Percentiles rank a stretch among this genome's conserved stretches.
Conservation (phyloP, 2,113 vertebrate genomes). For the Mugil cephalus region DNA sequence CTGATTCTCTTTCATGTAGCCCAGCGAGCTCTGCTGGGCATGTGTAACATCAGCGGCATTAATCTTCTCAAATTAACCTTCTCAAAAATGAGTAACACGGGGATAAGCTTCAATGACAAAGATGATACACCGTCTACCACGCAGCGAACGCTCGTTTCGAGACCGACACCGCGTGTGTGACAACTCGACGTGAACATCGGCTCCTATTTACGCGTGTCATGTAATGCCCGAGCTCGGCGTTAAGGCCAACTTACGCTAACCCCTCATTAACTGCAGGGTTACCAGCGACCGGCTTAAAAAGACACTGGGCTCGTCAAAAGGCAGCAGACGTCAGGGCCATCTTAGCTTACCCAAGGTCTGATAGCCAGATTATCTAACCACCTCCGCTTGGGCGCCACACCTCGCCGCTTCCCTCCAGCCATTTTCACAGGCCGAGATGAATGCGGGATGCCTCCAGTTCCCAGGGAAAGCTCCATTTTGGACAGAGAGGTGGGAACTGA, state of each 20-base stretch:
- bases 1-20: constrained; percentile 24
- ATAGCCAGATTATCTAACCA: constrained; percentile 64
- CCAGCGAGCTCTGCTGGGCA: background rate
- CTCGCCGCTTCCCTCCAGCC: constrained; percentile 51
- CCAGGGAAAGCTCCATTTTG: constrained; percentile 51
- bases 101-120: constrained; percentile 30
- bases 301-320: constrained; percentile 52
- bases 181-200: constrained; percentile 22
- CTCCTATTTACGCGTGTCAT: constrained; percentile 53
- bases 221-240: constrained; percentile 36
- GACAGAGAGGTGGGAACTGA: constrained; percentile 50
- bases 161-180: constrained; percentile 24
- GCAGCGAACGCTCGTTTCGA: constrained; percentile 17
- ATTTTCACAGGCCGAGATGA: constrained; percentile 48
- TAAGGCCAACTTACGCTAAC: constrained; percentile 51
- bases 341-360: constrained; percentile 56
- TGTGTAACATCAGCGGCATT: constrained; percentile 33
- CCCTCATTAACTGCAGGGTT: constrained; percentile 50
- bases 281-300: constrained; percentile 38
- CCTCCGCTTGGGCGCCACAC: constrained; percentile 61
- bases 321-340: constrained; percentile 56
- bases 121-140: background rate
- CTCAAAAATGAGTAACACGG: constrained; percentile 8
- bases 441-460: constrained; percentile 43
- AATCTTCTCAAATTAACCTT: constrained; percentile 39